Evolutionary conservation across 2,797 vertebrate species (phyloP).

Genomic region (Myiothlypis coronata): DNA sequence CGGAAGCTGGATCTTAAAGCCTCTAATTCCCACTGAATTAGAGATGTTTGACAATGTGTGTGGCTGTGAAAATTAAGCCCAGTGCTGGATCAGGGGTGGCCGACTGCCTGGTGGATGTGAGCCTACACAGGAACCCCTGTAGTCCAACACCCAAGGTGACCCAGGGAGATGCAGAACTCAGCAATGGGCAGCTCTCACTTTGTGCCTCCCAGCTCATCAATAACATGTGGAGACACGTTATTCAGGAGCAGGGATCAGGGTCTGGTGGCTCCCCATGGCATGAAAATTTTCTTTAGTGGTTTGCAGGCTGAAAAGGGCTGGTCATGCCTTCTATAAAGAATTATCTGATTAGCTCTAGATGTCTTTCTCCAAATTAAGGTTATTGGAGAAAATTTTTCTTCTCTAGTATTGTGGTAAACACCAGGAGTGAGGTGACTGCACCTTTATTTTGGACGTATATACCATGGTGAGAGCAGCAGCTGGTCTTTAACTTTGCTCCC

Average conservation of each 20-base stretch:
- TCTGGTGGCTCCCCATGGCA: background rate
- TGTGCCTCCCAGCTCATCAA: background rate
- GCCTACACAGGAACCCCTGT: background rate
- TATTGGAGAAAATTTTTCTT: background rate
- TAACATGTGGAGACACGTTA: background rate
- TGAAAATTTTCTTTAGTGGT: background rate
- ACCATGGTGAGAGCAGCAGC: background rate
- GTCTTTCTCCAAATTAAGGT: background rate
- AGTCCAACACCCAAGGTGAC: fast-evolving
- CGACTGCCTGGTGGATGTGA: background rate
- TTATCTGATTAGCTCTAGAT: background rate
- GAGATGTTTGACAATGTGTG: background rate
- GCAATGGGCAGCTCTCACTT: background rate
- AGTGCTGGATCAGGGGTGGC: background rate
- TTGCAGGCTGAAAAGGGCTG: background rate
- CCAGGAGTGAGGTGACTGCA: background rate
- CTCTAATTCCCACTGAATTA: background rate
- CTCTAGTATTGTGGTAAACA: background rate
- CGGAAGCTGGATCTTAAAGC: background rate
- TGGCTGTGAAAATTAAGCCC: background rate
- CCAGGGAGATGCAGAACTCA: background rate
- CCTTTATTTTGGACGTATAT: background rate
- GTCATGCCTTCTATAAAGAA: background rate
- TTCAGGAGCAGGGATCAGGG: background rate
- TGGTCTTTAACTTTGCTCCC: background rate